A percentile compares a stretch with the other conserved stretches of the same genome.
Conservation (phyloP, 2,888 invertebrate species). For the Zygothrica quintamaculata region DNA sequence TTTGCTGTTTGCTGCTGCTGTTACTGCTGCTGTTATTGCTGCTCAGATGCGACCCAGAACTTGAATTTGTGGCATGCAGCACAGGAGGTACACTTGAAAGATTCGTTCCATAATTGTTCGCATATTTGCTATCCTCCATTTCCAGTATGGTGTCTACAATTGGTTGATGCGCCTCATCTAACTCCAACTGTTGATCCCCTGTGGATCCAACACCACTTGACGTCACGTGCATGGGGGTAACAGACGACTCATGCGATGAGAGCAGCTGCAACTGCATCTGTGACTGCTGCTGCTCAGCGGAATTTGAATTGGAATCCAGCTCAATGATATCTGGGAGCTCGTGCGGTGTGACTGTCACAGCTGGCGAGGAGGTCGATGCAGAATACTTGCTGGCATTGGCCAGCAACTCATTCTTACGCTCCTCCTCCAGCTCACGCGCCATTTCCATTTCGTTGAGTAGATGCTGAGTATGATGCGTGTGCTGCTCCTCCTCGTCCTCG, state of each 20-base stretch:
- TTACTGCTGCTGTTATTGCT: conserved; percentile 16
- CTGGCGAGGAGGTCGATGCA: conserved; percentile 79
- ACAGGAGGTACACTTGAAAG: conserved; percentile 59
- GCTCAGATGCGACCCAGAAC: conserved; percentile 53
- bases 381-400: conserved; percentile 79
- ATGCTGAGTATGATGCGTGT: conserved; percentile 81
- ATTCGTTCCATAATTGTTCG: conserved; percentile 57
- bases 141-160: conserved; percentile 81
- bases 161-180: conserved; percentile 69
- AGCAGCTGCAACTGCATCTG: conserved; percentile 16
- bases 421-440: conserved; percentile 78
- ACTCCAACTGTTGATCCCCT: conserved; percentile 35
- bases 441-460: conserved; percentile 81
- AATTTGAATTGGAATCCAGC: conserved; percentile 82
- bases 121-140: conserved; percentile 80
- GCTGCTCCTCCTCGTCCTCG: conserved; percentile 73
- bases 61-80: conserved; percentile 75
- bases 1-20: conserved; percentile 51
- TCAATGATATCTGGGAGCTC: conserved; percentile 83
- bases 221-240: conserved; percentile 12
- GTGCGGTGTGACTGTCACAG: conserved; percentile 76
- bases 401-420: conserved; percentile 76
- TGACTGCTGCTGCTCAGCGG: conserved; percentile 52
- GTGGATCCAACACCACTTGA: conserved; percentile 1
- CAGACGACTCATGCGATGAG: conserved; percentile 26